Evolutionary conservation across 2,888 invertebrate genomes (phyloP).

Genomic region (Zhuqinia jingwanae): DNA sequence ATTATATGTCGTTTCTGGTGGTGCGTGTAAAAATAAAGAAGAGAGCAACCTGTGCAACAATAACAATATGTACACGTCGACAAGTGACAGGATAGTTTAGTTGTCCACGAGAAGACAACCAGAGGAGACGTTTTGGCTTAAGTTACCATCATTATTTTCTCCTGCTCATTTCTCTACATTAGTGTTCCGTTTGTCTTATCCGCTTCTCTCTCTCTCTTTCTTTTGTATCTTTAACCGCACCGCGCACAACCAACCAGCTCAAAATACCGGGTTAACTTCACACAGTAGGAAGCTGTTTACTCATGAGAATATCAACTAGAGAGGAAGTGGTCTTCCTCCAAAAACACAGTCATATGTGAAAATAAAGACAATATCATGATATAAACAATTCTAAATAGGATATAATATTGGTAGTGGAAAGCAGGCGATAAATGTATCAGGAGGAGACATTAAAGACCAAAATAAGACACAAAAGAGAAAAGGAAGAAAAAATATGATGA

Average conservation of each 20-base stretch:
- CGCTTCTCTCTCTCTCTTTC: constrained; percentile 33
- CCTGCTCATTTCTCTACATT: constrained; percentile 63
- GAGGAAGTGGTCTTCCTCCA: constrained; percentile 17
- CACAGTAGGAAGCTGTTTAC: constrained; percentile 56
- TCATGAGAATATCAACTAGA: constrained; percentile 60
- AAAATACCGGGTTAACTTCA: constrained; percentile 5
- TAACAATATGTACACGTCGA: constrained; percentile 60
- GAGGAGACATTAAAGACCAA: constrained; percentile 31
- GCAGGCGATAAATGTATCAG: not conserved
- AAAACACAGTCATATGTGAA: constrained; percentile 25
- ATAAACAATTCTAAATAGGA: not conserved
- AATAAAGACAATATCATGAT: not conserved
- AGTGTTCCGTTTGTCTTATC: constrained; percentile 62
- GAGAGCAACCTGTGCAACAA: constrained; percentile 41
- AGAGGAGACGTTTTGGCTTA: constrained; percentile 64
- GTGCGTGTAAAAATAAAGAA: not conserved
- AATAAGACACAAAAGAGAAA: constrained; percentile 43
- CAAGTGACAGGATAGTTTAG: constrained; percentile 68
- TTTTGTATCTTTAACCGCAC: constrained; percentile 18
- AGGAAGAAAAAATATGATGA: constrained; percentile 6
- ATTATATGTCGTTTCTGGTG: too few species aligned
- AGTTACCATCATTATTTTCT: constrained; percentile 65
- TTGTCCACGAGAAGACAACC: constrained; percentile 58
- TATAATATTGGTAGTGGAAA: too few species aligned
- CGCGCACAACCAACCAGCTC: too few species aligned